These are phyloP conservation scores for Zhengitettix transpicula DNA, from an alignment of 2,888 invertebrate species.

Conservation along the genomic window DNA sequence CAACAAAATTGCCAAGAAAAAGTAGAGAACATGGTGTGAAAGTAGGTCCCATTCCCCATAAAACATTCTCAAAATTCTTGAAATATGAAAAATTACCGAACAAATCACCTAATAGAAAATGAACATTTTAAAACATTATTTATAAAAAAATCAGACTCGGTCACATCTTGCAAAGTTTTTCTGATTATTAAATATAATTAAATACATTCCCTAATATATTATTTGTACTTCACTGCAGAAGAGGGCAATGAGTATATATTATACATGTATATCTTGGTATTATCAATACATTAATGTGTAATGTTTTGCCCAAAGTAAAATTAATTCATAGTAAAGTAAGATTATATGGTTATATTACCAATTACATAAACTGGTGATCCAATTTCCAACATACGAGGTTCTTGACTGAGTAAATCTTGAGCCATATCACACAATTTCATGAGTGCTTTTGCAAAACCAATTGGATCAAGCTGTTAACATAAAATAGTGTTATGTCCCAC, in stretches of 20 bases:
- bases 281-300: no score
- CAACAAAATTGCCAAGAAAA: conserved; percentile 64
- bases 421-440: conserved; percentile 32
- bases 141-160: no score
- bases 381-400: conserved; percentile 34
- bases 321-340: no score
- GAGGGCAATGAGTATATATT: no score
- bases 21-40: conserved; percentile 45
- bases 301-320: no score
- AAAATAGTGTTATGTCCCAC: no score
- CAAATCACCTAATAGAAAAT: conserved; percentile 37
- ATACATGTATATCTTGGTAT: no score
- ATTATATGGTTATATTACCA: not conserved
- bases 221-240: no score
- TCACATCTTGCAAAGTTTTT: no score
- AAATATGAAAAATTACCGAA: conserved; percentile 58
- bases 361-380: conserved; percentile 38
- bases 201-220: no score
- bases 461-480: conserved; percentile 20
- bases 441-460: conserved; percentile 30
- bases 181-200: no score
- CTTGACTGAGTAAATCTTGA: conserved; percentile 29
- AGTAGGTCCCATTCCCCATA: conserved; percentile 51
- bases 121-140: no score
- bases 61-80: conserved; percentile 45